Evolutionary conservation across 1,140 invertebrate species (phyloP).

Genomic region (Tetraneura akinire): DNA sequence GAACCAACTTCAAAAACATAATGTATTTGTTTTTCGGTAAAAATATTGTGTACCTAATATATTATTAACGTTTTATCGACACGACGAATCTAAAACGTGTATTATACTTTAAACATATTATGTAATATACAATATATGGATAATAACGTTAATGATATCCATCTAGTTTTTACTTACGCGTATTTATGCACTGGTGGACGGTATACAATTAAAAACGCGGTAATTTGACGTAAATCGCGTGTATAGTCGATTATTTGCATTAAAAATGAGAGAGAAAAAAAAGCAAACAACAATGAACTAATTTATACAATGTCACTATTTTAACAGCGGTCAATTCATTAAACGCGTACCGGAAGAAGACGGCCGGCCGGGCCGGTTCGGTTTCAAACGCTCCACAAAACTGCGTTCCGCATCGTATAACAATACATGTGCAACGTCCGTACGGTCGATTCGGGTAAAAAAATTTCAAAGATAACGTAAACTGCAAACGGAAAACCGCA

Average conservation of each 20-base stretch:
- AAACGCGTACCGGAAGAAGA: conserved; percentile 25
- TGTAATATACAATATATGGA: background rate
- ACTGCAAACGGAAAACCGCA: background rate
- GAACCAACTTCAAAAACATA: no score
- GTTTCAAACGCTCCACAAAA: conserved; percentile 21
- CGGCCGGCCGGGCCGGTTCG: no score
- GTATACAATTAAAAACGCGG: background rate
- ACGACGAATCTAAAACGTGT: no score
- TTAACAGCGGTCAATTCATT: conserved; percentile 2
- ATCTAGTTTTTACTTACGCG: background rate
- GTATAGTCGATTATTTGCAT: conserved; percentile 28
- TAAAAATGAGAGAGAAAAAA: background rate
- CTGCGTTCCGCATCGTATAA: background rate
- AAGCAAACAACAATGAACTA: background rate
- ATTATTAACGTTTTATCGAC: no score
- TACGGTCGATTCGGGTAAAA: conserved; percentile 12
- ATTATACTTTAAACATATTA: no score
- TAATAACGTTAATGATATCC: background rate
- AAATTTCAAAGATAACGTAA: background rate
- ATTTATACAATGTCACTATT: conserved; percentile 34
- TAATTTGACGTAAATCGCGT: background rate
- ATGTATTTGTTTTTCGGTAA: no score
- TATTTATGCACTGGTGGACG: background rate
- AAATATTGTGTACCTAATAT: no score
- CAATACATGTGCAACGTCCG: no score